Evolutionary conservation across 1,140 invertebrate genomes (phyloP), one percentile per base, ranked within the genome.

Genomic region (Drosophila arawakana): DNA sequence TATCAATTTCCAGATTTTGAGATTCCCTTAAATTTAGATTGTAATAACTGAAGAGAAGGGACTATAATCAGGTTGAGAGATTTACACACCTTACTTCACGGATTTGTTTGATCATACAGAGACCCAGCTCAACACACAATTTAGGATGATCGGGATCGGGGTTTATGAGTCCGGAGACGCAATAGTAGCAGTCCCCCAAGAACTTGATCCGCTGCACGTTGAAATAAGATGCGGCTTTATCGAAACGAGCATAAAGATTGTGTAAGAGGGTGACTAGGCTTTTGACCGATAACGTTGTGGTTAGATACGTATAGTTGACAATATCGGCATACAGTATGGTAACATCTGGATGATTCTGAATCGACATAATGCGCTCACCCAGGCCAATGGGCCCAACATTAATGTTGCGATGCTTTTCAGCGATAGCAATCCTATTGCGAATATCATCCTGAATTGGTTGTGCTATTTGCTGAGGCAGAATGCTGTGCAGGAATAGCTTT

Each of bases 281-380:
- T 85, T 96, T 95, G 0, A 97, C 96, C 0, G 95, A 93, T 39
- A 99, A 93, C 1, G 95, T 96, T 0, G 96, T 96, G 0, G 98
- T 98, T 80, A 99, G 93, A 35, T 96, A 94, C 0, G 98, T 98
- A 90, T 98, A 99, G 90, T 99, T 98, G 2, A 99, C 98, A 44
- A 99, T 97, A 92, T 99, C 98, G 0, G 98, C 98, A 92, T 98
- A 99, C 2, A 99, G 93, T 76, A 99, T 98, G 66, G 96, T 97
- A 7, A 99, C 97, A 92, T 98, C 96, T 3, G 96, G 93, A 92
- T 98, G 97, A 37, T 95, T 95, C 92, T 97, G 96, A 7, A 98
- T 95, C 85, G 97, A 97, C 3, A 98, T 92, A 86, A 98, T 95
- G 68, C 97, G 97, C 91, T 78, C 70, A 6, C 13, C 50, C 94